Conservation (phyloP, 2,888 invertebrate species). For the Crioceris asparagi region DNA sequence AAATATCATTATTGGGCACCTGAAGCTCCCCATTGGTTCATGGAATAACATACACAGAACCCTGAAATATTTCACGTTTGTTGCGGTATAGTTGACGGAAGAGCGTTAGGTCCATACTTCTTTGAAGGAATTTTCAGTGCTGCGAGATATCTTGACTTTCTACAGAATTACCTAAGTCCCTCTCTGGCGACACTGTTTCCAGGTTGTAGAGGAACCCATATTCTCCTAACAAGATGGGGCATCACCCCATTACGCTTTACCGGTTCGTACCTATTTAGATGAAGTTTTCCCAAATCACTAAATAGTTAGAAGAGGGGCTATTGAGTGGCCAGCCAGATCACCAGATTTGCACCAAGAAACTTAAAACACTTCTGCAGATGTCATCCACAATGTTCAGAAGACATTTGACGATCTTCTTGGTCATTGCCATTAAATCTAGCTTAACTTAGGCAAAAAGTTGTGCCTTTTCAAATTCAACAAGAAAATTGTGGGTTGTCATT, state of each 20-base stretch:
- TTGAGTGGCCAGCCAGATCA: too few relatives aligned
- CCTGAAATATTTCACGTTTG: slow-evolving; percentile 4
- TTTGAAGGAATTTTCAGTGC: slow-evolving; percentile 3
- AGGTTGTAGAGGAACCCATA: slow-evolving; percentile 1
- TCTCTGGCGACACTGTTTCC: slow-evolving; percentile 1
- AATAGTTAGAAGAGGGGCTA: too few relatives aligned
- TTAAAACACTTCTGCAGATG: too few relatives aligned
- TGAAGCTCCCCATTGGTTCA: neutral
- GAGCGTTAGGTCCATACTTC: slow-evolving; percentile 8
- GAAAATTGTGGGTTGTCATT: too few relatives aligned
- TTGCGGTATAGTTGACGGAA: slow-evolving; percentile 10
- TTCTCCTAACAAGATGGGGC: neutral
- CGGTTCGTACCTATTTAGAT: neutral
- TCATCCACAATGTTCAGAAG: too few relatives aligned
- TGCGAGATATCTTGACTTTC: slow-evolving; percentile 5
- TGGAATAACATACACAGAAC: too few relatives aligned
- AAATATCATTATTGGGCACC: neutral
- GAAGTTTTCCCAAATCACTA: too few relatives aligned
- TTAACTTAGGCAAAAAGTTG: too few relatives aligned
- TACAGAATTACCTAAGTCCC: slow-evolving; percentile 1
- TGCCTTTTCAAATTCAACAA: too few relatives aligned
- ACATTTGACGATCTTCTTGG: too few relatives aligned
- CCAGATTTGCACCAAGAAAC: too few relatives aligned
- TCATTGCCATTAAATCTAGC: too few relatives aligned
- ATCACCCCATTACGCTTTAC: neutral